These are phyloP conservation scores for Cerastis leucographa DNA, from an alignment of 2,888 invertebrate species.

Conservation along the genomic window DNA sequence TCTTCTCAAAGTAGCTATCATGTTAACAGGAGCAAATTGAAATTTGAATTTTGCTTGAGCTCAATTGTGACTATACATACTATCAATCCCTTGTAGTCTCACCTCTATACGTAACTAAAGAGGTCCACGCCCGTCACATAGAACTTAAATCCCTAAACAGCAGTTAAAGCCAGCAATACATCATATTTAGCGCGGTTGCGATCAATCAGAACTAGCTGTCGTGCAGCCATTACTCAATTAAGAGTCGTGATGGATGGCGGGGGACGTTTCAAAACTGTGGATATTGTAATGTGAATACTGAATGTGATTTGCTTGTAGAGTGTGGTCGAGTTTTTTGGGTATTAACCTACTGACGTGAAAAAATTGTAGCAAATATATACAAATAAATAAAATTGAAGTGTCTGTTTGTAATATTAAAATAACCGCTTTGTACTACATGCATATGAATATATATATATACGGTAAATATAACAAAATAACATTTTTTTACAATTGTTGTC, in stretches of 20 bases:
- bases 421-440: no score
- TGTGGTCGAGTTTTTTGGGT: slow-evolving; percentile 10
- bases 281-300: slow-evolving; percentile 54
- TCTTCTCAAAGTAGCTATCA: no score
- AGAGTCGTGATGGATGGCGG: slow-evolving; percentile 68
- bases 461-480: no score
- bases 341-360: no score
- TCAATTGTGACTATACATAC: no score
- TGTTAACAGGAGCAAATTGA: no score
- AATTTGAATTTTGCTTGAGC: no score
- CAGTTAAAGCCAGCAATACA: slow-evolving; percentile 69
- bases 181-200: slow-evolving; percentile 77
- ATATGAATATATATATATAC: no score
- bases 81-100: not conserved
- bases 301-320: slow-evolving; percentile 37
- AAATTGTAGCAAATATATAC: no score
- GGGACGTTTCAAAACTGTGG: slow-evolving; percentile 60
- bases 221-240: slow-evolving; percentile 84
- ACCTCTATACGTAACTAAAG: not conserved
- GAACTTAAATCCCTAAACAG: slow-evolving; percentile 55
- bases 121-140: slow-evolving; percentile 5
- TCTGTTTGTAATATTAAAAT: no score
- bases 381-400: no score
- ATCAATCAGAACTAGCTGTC: slow-evolving; percentile 79
- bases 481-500: no score